Evolutionary conservation across 2,888 invertebrate genomes (phyloP).

Genomic region (Cerastis rubricosa): DNA sequence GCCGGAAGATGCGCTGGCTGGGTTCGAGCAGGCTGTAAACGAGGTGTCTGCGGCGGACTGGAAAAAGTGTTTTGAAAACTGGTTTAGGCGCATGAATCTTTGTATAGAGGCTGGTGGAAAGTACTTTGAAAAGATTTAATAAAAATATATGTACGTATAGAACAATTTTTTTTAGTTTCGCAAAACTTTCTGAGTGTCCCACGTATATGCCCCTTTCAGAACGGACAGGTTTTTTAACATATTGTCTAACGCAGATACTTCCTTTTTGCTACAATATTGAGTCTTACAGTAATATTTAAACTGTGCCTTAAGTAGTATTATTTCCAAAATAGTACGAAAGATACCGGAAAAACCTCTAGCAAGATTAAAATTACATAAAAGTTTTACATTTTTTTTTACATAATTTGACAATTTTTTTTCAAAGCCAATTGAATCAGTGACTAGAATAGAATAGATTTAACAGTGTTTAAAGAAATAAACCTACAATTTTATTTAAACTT

Average conservation of each 20-base stretch:
- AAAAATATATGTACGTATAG: no score
- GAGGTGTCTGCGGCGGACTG: no score
- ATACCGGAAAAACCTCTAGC: conserved; percentile 3
- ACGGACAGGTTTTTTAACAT: no score
- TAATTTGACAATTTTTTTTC: conserved; percentile 7
- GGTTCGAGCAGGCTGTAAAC: no score
- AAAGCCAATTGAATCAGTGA: conserved; percentile 36
- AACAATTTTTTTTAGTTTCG: no score
- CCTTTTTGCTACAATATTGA: not conserved
- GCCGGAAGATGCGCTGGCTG: no score
- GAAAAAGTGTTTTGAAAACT: no score
- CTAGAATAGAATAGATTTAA: conserved; percentile 43
- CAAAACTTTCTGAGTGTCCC: no score
- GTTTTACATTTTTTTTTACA: not conserved
- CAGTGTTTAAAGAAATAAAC: conserved; percentile 7
- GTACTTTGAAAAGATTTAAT: no score
- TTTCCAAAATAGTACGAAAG: conserved; percentile 5
- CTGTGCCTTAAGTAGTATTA: not conserved
- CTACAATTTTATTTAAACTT: not conserved
- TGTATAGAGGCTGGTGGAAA: no score
- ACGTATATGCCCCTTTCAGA: no score
- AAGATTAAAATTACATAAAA: conserved; percentile 4
- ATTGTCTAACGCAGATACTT: not conserved
- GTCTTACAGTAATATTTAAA: conserved; percentile 9
- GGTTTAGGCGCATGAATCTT: no score